Evolutionary conservation across 2,797 vertebrate genomes (phyloP), one percentile per base, ranked within the genome.

Genomic region (Sebastes vulpes): DNA sequence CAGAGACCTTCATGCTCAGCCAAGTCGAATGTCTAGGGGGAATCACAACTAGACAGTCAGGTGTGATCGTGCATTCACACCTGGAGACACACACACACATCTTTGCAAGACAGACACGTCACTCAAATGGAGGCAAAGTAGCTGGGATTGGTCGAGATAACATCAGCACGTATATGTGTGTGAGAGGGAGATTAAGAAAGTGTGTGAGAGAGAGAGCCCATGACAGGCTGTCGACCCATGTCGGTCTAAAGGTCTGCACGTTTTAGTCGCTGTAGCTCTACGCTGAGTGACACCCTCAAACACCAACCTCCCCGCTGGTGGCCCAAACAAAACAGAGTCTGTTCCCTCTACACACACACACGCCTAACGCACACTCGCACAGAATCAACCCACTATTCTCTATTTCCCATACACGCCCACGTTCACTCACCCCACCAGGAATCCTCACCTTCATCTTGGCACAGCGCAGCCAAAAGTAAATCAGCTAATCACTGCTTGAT

Each of bases 251-350:
- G 86, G 85, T 88, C 90, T 82, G 54, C 74, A 69, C 16, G 59
- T 72, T 89, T 84, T 60, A 83, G 79, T 76, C 85, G 58, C 89
- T 70, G 84, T 63, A 63, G 82, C 77, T 86, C 56, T 68, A 73
- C 7, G 83, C 70, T 93, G 93, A 94, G 90, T 93, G 93, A 95
- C 92, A 88, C 77, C 74, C 77, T 92, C 80, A 70, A 85, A 90
- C 86, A 59, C 70, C 57, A 56, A 85, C 76, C 18, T 83, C 74
- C 59, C 71, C 16, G 31, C 81, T 12, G 28, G 59, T 14, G 28
- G 57, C 64, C 75, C 65, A 77, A 90, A 94, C 93, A 95, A 94
- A 91, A 93, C 84, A 38, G 56, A 31, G 52, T 85, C 89, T 95
- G 93, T 96, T 94, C 86, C 38, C 60, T 64, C 58, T 4, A 8